Evolutionary conservation across 2,888 invertebrate genomes (phyloP).

Genomic region (Tipula confusa): DNA sequence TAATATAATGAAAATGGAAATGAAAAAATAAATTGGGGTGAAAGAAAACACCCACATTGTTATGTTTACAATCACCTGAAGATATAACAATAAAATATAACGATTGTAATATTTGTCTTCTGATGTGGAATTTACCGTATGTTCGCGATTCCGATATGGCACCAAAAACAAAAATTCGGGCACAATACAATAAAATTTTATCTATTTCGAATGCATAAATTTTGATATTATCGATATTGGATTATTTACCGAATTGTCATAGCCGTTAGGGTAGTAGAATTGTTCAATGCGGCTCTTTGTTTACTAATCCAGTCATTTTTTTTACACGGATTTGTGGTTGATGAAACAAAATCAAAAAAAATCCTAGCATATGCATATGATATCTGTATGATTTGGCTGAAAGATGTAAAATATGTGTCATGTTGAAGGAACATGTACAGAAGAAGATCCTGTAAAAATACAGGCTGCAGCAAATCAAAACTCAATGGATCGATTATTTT

Average conservation of each 20-base stretch:
- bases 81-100: slow-evolving; percentile 20
- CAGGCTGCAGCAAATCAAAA: no score
- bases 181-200: background rate
- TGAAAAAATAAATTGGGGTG: background rate
- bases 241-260: background rate
- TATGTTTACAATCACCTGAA: slow-evolving; percentile 25
- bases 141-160: background rate
- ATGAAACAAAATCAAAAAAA: no score
- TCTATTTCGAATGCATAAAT: background rate
- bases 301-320: no score
- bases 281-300: no score
- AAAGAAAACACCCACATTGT: background rate
- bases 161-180: background rate
- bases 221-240: background rate
- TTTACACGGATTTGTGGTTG: no score
- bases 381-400: no score
- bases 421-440: no score
- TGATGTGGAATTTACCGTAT: background rate
- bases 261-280: no score
- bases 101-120: background rate
- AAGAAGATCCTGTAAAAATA: no score
- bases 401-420: no score
- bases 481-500: no score
- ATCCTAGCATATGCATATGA: no score
- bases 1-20: slow-evolving; percentile 5